Evolutionary conservation across 2,888 invertebrate genomes (phyloP).

Genomic region (Zeuzera pyrina): DNA sequence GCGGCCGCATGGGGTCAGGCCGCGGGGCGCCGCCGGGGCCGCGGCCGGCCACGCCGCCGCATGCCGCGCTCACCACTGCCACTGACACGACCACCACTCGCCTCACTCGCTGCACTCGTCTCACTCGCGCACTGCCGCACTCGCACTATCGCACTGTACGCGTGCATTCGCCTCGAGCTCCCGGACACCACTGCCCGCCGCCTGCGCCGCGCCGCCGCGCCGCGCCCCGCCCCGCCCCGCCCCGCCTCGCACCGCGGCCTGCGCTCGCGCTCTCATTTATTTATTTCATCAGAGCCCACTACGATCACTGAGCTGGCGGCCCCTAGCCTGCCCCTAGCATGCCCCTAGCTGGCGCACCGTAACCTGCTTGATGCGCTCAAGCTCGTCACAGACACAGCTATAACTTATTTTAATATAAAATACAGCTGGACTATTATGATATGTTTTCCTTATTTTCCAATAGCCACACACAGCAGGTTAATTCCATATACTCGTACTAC

Average conservation of each 20-base stretch:
- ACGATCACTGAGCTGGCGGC: neutral
- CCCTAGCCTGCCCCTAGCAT: no score
- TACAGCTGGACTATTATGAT: no score
- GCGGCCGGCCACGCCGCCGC: conserved; percentile 32
- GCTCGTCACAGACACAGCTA: no score
- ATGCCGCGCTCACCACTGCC: conserved; percentile 22
- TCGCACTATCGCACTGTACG: conserved; percentile 14
- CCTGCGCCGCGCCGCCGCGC: conserved; percentile 14
- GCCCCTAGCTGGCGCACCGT: no score
- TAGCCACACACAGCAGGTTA: no score
- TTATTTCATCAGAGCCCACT: neutral
- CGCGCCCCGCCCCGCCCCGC: conserved; percentile 18
- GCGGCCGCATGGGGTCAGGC: conserved; percentile 18
- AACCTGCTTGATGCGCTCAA: no score
- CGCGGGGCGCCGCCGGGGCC: conserved; percentile 34
- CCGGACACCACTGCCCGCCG: conserved; percentile 21
- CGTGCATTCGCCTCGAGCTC: conserved; percentile 46
- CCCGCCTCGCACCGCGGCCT: neutral
- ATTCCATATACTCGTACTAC: no score
- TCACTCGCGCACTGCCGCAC: conserved; percentile 11
- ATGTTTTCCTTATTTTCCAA: no score
- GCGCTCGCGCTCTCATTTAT: neutral
- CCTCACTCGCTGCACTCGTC: conserved; percentile 12
- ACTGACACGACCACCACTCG: conserved; percentile 13
- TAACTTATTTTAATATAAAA: no score